These are phyloP conservation scores for Vannuccia rotundouncinata DNA, from an alignment of 2,888 invertebrate genomes.

Conservation along the genomic window DNA sequence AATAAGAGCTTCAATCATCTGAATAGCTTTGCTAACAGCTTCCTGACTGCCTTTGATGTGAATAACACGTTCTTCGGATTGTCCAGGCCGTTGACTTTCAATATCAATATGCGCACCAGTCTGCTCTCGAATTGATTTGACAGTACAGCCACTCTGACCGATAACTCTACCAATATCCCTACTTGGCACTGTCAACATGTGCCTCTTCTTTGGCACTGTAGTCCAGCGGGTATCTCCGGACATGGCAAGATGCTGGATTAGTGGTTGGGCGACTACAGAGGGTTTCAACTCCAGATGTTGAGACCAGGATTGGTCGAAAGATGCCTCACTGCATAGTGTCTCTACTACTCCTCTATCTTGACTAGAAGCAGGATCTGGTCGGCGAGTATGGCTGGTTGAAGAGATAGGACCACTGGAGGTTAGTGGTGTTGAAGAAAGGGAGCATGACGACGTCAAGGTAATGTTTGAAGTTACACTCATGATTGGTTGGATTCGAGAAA, in stretches of 20 bases:
- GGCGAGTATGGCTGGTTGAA: no score
- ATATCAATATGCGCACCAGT: constrained; percentile 97
- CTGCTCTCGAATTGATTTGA: constrained; percentile 90
- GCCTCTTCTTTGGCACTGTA: neutral
- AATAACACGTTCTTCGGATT: constrained; percentile 29
- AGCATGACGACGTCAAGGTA: no score
- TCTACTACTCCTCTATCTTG: no score
- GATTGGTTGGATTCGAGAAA: no score
- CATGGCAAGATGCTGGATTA: constrained; percentile 3
- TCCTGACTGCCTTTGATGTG: constrained; percentile 36
- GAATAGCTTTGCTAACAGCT: constrained; percentile 62
- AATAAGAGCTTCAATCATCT: constrained; percentile 65
- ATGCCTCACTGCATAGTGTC: no score
- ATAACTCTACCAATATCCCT: constrained; percentile 93
- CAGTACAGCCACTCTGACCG: constrained; percentile 91
- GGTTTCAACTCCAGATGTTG: no score
- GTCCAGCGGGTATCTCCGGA: neutral
- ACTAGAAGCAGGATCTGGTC: no score
- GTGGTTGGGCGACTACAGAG: neutral
- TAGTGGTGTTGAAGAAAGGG: no score
- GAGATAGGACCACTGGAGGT: no score
- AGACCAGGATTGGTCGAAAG: no score
- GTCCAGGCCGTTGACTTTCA: constrained; percentile 61
- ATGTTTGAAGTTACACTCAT: no score
- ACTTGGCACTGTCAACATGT: constrained; percentile 66